Evolutionary conservation across 2,888 invertebrate species (phyloP), one percentile per base, ranked within the genome.

Genomic region (Mamestra brassicae): DNA sequence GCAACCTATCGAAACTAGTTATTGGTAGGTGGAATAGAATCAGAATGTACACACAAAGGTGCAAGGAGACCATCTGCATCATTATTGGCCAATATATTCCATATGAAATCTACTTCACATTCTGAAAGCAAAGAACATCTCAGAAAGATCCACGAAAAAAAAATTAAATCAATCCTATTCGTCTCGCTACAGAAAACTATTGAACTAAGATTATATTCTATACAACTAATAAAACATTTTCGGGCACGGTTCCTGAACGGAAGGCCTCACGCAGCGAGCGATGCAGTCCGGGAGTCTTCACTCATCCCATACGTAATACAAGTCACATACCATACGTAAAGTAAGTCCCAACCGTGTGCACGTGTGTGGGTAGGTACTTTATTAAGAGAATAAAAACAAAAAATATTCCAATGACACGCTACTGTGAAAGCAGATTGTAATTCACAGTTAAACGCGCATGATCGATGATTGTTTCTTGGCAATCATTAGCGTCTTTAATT

Each of bases 261-360:
- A 89, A 89, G 87, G 80, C 87, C 89, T 85, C 89, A 89, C 88
- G 87, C 89, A 71, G 83, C 75, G 85, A 42, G 67, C 52, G 60
- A 63, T 62, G 58, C 85, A 75, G 78, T 77, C 76, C 87, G 87
- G 88, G 86, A 87, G 86, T 82, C 87, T 71, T 81, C 85, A 84
- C 84, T 84, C 86, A 67, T 60, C 42, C 67, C 67, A 52, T 77
- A 68, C 63, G 13, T 47, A 47, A 47, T 47, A 47, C 3, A 47
- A 47, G 47, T 47, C 47, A 4, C 47, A 4, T 8, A 26, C 26
- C 26, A 4, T 47, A 13, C 13, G 47, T 47, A 4, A 4, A 47
- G 47, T 47, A 73, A 76, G 71, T 78, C 76, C 58, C 52, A 52
- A 69, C 38, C 55, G 66, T 26, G 60, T 74, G 80, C 81, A 85